Percentiles rank a stretch among this genome's conserved stretches.
Evolutionary conservation across 2,888 invertebrate genomes (phyloP).

Genomic region (Ochropleura leucogaster): DNA sequence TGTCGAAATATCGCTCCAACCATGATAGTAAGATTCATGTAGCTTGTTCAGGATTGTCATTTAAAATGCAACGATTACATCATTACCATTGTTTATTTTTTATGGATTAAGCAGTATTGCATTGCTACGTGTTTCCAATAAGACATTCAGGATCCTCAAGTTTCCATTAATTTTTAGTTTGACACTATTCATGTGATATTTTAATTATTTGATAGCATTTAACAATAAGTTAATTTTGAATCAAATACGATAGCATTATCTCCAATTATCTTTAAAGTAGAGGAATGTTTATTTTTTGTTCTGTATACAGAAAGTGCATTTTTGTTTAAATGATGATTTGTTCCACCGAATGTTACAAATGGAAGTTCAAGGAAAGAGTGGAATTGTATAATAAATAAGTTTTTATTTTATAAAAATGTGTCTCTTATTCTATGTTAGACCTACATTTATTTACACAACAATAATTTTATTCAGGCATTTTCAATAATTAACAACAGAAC

Average conservation of each 20-base stretch:
- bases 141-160: slow-evolving; percentile 49
- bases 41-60: slow-evolving; percentile 21
- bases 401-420: slow-evolving; percentile 83
- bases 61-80: slow-evolving; percentile 8
- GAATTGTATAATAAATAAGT: slow-evolving; percentile 85
- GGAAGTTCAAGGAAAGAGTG: slow-evolving; percentile 52
- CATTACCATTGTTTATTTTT: neutral
- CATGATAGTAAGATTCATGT: neutral
- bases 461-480: slow-evolving; percentile 66
- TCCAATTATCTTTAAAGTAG: slow-evolving; percentile 47
- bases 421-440: slow-evolving; percentile 81
- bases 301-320: slow-evolving; percentile 54
- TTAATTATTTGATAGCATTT: slow-evolving; percentile 58
- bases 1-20: neutral
- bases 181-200: slow-evolving; percentile 70
- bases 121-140: slow-evolving; percentile 25
- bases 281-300: slow-evolving; percentile 66
- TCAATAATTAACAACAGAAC: slow-evolving; percentile 64
- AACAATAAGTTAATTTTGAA: slow-evolving; percentile 56
- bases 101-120: slow-evolving; percentile 36
- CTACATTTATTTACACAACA: slow-evolving; percentile 84
- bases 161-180: slow-evolving; percentile 65
- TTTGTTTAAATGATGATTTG: slow-evolving; percentile 63
- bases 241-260: slow-evolving; percentile 50
- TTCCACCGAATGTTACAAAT: slow-evolving; percentile 63